Conservation (phyloP, 23 tunicate genomes). For the Diplosoma virens region DNA sequence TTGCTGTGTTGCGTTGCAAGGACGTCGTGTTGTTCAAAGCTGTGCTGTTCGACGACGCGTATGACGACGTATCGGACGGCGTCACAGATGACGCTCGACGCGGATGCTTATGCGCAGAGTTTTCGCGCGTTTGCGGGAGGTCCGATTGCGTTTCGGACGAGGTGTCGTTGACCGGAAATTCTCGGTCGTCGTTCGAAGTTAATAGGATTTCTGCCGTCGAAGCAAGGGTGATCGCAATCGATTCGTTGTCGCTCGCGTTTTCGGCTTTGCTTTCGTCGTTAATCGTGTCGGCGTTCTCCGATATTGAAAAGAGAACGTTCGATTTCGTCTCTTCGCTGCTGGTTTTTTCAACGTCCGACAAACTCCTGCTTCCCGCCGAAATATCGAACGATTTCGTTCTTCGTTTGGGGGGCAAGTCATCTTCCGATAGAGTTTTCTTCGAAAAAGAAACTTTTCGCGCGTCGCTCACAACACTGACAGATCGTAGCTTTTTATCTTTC, state of each 20-base stretch:
- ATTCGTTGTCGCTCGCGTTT: conserved; percentile 7
- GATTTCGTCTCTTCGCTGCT: background rate
- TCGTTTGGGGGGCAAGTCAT: background rate
- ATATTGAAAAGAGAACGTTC: conserved; percentile 12
- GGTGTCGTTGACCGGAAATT: background rate
- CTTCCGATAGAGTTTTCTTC: conserved; percentile 1
- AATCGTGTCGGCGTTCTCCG: background rate
- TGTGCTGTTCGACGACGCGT: background rate
- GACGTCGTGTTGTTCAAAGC: conserved; percentile 6
- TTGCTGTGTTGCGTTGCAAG: background rate
- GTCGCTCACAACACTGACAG: background rate
- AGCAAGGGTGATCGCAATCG: background rate
- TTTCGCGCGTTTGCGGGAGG: background rate
- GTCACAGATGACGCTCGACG: conserved; percentile 19
- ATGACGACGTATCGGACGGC: conserved; percentile 14
- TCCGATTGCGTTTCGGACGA: background rate
- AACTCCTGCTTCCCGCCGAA: background rate
- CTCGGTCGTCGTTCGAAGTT: background rate
- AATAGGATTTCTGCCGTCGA: background rate
- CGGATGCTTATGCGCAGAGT: background rate
- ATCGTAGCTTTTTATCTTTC: background rate
- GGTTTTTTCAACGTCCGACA: background rate
- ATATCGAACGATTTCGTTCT: background rate
- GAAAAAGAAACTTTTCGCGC: conserved; percentile 22
- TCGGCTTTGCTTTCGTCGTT: background rate